A percentile compares a stretch with the other conserved stretches of the same genome.
These are phyloP conservation scores for Coptodon bakossiorum DNA, from an alignment of 2,113 vertebrate species.

Conservation along the genomic window DNA sequence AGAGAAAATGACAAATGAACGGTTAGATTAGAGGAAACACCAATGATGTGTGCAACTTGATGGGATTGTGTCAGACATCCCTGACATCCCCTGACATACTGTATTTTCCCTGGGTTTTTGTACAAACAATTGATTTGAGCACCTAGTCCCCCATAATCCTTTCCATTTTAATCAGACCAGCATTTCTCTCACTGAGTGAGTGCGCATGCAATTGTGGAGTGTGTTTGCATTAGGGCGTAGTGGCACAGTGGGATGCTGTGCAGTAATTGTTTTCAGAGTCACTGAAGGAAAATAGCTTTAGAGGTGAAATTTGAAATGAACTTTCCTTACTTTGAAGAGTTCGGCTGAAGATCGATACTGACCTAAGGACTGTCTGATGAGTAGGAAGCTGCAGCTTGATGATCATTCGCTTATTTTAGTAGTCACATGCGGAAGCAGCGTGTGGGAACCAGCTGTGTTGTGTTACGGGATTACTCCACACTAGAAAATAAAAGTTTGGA, in stretches of 20 bases:
- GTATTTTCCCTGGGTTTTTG: slow-evolving; percentile 40
- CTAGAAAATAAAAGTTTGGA: neutral
- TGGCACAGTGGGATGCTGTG: neutral
- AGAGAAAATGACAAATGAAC: slow-evolving; percentile 21
- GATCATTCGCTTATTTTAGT: neutral
- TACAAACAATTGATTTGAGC: slow-evolving; percentile 56
- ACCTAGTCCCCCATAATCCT: slow-evolving; percentile 49
- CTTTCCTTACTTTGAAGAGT: neutral
- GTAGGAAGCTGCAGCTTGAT: neutral
- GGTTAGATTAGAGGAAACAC: slow-evolving; percentile 36
- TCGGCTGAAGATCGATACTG: neutral
- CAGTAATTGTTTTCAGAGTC: neutral
- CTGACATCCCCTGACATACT: slow-evolving; percentile 12
- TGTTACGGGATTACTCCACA: neutral
- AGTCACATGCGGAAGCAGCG: neutral
- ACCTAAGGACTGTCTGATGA: neutral
- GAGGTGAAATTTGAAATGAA: neutral
- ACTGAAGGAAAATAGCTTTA: neutral
- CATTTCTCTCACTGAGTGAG: slow-evolving; percentile 44
- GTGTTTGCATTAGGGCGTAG: neutral
- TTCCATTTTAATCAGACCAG: slow-evolving; percentile 60
- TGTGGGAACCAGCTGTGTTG: neutral
- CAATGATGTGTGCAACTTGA: slow-evolving; percentile 20
- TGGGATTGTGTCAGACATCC: slow-evolving; percentile 6
- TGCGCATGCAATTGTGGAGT: neutral